These are phyloP conservation scores for Coregonus sp. DNA, from an alignment of 2,797 vertebrate genomes.

Conservation along the genomic window DNA sequence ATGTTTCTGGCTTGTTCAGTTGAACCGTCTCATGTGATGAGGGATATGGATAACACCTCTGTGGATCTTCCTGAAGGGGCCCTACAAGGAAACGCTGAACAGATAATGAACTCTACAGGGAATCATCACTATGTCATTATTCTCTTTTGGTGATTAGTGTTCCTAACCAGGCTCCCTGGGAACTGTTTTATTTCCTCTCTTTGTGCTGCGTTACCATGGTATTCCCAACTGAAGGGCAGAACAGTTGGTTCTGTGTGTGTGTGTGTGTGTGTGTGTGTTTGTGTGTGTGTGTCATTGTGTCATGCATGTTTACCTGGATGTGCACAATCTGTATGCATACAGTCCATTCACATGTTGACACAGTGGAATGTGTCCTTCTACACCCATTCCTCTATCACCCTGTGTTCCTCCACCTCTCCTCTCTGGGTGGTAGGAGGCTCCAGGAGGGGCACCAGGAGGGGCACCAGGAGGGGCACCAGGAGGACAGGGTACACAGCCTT, in stretches of 20 bases:
- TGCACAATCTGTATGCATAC: conserved; percentile 4
- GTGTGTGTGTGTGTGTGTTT: background rate
- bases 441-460: background rate
- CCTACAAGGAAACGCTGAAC: background rate
- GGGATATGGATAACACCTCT: background rate
- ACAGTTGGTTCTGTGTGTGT: conserved; percentile 8
- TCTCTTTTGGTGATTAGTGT: conserved; percentile 44
- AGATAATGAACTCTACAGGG: conserved; percentile 30
- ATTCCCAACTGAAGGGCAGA: conserved; percentile 11
- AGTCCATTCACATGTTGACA: background rate
- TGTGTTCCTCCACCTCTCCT: background rate
- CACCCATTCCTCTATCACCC: background rate
- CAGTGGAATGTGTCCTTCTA: background rate
- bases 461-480: background rate
- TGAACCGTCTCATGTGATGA: background rate
- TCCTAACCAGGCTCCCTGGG: conserved; percentile 36
- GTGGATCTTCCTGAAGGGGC: conserved; percentile 8
- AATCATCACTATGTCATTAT: conserved; percentile 24
- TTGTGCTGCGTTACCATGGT: conserved; percentile 57
- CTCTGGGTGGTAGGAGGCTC: background rate
- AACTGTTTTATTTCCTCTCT: conserved; percentile 34
- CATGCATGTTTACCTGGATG: background rate
- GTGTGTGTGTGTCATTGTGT: conserved; percentile 7
- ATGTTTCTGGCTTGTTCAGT: background rate
- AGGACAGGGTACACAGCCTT: background rate